A percentile compares a stretch with the other conserved stretches of the same genome.
Evolutionary conservation across 2,888 invertebrate genomes (phyloP).

Genomic region (Nephrotoma appendiculata): DNA sequence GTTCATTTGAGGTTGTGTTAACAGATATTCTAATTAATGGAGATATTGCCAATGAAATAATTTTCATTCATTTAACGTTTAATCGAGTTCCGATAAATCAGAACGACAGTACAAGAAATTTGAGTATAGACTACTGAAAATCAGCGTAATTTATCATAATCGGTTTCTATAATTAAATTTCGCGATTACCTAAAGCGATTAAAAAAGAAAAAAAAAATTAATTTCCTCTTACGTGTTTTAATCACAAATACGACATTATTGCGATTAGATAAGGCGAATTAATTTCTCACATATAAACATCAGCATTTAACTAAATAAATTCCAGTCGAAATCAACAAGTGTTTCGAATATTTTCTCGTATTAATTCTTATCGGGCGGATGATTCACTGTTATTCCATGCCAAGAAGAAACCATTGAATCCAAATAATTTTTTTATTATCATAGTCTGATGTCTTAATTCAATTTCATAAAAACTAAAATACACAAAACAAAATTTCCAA

Average conservation of each 20-base stretch:
- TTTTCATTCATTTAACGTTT: too few relatives aligned
- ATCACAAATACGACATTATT: neutral
- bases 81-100: too few relatives aligned
- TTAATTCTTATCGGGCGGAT: neutral
- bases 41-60: too few relatives aligned
- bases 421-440: neutral
- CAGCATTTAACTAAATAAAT: neutral
- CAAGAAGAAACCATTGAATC: neutral
- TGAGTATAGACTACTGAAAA: too few relatives aligned
- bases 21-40: too few relatives aligned
- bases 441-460: neutral
- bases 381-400: neutral
- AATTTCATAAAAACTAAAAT: neutral
- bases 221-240: neutral
- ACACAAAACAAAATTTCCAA: neutral
- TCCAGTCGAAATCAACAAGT: neutral
- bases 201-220: neutral
- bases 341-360: neutral
- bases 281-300: neutral
- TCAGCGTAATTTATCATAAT: too few relatives aligned
- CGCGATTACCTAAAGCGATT: neutral
- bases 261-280: neutral
- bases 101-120: too few relatives aligned
- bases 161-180: neutral
- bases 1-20: too few relatives aligned